Base-by-base conservation (phyloP, 2,888 invertebrate species). In the Papilio protenor region DNA sequence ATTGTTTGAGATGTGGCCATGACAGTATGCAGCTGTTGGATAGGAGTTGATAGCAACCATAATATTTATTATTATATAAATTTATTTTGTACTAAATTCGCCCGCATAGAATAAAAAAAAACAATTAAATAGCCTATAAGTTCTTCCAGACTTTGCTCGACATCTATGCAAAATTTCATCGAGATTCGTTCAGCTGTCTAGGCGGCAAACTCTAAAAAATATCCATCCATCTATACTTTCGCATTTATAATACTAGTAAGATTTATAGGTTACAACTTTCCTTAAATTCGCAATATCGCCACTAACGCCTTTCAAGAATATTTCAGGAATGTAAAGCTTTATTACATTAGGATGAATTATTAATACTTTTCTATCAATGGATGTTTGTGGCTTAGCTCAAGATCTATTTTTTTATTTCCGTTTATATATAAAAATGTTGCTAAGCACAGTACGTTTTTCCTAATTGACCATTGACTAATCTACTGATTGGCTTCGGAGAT, bases 401-500 rank as follows among this genome's bases (percentile, higher is more conserved):
- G 14, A 49, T 49, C 2, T 4, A 49, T 1, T 49, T 49, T 12
- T 40, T 5, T 40, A 33, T 40, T 40, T 8, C 8, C 0, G 40
- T 40, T 40, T 40, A 49, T 14, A 0, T 49, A 14, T 49, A 49
- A 16, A 47, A 0, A 14, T 55, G n/a, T 10, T 55, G 1, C 18
- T 55, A n/a, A n/a, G 23, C 11, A 23, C 23, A 59, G 23, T 23
- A 11, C 11, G 18, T 61, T 27, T 16, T 5, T 61, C 61, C 27
- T 33, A 4, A 61, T 27, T 27, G 61, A 61, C 27, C 18, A 64
- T 33, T 40, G 18, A 66, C 40, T 40, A 66, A 40, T 14, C 33
- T 40, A 66, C 33, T 66, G 66, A 66, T 66, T 66, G 66, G 66
- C n/a, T 8, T n/a, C 40, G 33, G 27, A 64, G 64, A 64, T 33